Evolutionary conservation across 2,113 vertebrate genomes (phyloP).

Genomic region (Rhinichthys klamathensis): DNA sequence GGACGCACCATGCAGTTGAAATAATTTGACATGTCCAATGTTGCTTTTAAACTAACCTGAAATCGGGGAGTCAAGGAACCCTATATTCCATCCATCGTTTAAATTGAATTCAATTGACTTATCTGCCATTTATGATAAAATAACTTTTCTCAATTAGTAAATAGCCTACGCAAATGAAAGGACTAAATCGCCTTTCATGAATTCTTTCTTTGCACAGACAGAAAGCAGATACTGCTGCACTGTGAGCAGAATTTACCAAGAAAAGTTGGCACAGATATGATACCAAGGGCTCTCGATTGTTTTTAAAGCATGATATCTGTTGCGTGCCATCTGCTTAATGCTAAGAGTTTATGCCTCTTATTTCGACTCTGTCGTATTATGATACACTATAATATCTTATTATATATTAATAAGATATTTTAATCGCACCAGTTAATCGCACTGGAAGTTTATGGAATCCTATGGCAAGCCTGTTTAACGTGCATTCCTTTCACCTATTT

Average conservation of each 20-base stretch:
- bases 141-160: not conserved
- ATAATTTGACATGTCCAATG: not conserved
- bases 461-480: not conserved
- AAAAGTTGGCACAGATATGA: constrained; percentile 10
- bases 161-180: not conserved
- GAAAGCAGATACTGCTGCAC: not conserved
- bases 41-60: not conserved
- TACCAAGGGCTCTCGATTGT: not conserved
- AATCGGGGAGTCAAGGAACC: not conserved
- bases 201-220: not conserved
- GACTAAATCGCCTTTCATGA: not conserved
- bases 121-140: not conserved
- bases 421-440: not conserved
- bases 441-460: constrained; percentile 14
- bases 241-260: not conserved
- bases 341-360: not conserved
- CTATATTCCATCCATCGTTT: not conserved
- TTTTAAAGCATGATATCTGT: not conserved
- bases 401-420: too few species aligned
- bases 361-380: not conserved
- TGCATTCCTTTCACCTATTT: not conserved
- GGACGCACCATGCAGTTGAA: not conserved
- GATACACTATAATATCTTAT: not conserved
- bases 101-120: not conserved
- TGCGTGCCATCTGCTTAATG: not conserved